Evolutionary conservation across 64 coral and sea anemone genomes (phyloP), one percentile per base, ranked within the genome.

Genomic region (Acropora tenuis): DNA sequence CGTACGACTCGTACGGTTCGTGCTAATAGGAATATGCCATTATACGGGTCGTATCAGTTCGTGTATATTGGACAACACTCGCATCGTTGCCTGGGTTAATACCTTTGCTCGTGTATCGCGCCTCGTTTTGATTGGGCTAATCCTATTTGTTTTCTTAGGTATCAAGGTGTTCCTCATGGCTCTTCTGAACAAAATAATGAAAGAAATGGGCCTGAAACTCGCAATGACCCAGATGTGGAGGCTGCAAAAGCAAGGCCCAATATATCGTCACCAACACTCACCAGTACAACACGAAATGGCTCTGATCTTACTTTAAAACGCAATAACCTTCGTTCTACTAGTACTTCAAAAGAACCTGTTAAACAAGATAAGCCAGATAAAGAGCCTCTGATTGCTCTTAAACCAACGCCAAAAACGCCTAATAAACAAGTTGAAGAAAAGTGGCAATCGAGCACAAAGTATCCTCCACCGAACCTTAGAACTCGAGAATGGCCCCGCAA

Each of bases 251-350:
- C 72, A 44, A 87, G 90, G 45, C 19, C 66, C 30, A 59, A 83
- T 47, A 94, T 94, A 50, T 92, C 94, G 46, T 90, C 80, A 73
- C 90, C 94, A 10, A 69, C 47, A 59, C 77, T 90, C 12, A 55
- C 58, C 15, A 81, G 74, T 48, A 44, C 86, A 3, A 86, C 78
- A n/a, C 40, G 86, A 60, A 65, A 42, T 63, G 53, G 82, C 20
- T 73, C 90, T 4, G 46, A 71, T 59, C 78, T 92, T 52, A 89
- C 86, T 53, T 85, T 88, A 6, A 88, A 79, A 8, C 72, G 86
- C 10, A 90, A 90, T 30, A 79, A 87, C 2, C 79, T 76, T 3
- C 40, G 72, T 30, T 50, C 74, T 1, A 4, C 71, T 8, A 94
- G 2, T 9, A 18, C 68, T 45, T 20, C 45, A 72, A 68, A 46